Base-by-base conservation (phyloP, 1,140 invertebrate genomes). In the Monochamus saltuarius region DNA sequence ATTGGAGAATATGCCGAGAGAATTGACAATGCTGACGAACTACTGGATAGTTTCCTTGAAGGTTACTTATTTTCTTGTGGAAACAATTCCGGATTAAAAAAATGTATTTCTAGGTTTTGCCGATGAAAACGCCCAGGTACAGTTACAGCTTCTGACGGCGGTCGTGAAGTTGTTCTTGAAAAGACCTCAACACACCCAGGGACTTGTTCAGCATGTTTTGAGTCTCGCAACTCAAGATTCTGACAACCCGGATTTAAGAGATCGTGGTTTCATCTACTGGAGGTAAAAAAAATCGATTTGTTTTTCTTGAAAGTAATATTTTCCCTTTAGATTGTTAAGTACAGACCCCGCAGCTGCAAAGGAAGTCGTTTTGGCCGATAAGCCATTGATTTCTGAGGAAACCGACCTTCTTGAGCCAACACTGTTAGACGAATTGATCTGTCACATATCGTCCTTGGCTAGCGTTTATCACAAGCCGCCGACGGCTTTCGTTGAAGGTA, bases 241-340 rank as follows among this genome's bases (percentile, higher is more conserved):
- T n/a, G 98, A 99, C 76, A 99, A 99, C 80, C 98, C 98, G 0
- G 98, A 99, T 80, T 81, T 99, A 7, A 84, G 98, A 62, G 98
- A 99, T 77, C 88, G 98, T 66, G 98, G 98, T 36, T 99, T 99
- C 75, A 99, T 99, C 72, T 99, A 99, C 77, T 99, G 98, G 98
- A 87, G 97, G 67, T 72, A 64, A 11, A 16, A 53, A 36, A 19
- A 17, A 3, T 9, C 17, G 2, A 7, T 49, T 29, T 7, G 39
- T 2, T 40, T n/a, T 13, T 3, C 14, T 3, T 3, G 11, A 40
- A 11, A 11, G 2, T 4, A 11, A 8, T 38, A 37, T 56, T 56
- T 47, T 13, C 13, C 57, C 49, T 58, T 19, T 13, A 71, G 73
- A 47, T 82, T 99, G 17, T 80, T 99, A 11, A 99, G 96, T 43